Evolutionary conservation across 2,888 invertebrate species (phyloP), one percentile per base, ranked within the genome.

Genomic region (Patella pellucida): DNA sequence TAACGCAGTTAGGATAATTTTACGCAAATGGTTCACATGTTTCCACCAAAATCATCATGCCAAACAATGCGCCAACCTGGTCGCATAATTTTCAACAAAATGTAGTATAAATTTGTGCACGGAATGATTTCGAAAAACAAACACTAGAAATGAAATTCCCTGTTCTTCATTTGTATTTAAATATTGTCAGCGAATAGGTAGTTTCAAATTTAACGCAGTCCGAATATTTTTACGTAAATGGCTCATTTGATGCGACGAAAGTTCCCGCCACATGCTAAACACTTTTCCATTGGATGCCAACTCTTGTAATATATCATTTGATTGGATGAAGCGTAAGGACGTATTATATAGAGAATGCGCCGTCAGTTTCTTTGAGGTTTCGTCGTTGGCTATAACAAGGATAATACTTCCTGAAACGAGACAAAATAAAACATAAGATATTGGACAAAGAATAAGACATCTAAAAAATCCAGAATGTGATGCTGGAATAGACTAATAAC

Each of bases 221-320:
- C 80, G 82, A 19, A 85, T 83, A 67, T 83, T 81, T 79, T 87
- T 84, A 52, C 86, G 78, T 71, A 88, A 75, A 77, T 88, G 87
- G 70, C 85, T 85, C 52, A 86, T 81, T 76, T 88, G 88, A 71
- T 87, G 85, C 69, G 86, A 85, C 69, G 86, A 84, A 81, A 88
- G 83, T 75, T 88, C 88, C 76, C 83, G 80, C 84, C 85, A 85
- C 72, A 86, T 83, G 73, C 85, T 86, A 74, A 87, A 85, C 19
- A 88, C 81, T 68, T 81, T 74, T 11, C 86, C 87, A 75, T 81
- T 82, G 72, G 86, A 82, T 19, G 87, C 85, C 23, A 87, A 82
- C 56, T 87, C 88, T 75, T 86, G 87, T 68, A 88, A 78, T 52
- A 82, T 78, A 69, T 85, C 86, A 70, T 84, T 83, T 50, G 84